Percentiles rank a stretch among this genome's conserved stretches.
Conservation (phyloP, 2,113 vertebrate genomes). For the Aviceda subcristata region DNA sequence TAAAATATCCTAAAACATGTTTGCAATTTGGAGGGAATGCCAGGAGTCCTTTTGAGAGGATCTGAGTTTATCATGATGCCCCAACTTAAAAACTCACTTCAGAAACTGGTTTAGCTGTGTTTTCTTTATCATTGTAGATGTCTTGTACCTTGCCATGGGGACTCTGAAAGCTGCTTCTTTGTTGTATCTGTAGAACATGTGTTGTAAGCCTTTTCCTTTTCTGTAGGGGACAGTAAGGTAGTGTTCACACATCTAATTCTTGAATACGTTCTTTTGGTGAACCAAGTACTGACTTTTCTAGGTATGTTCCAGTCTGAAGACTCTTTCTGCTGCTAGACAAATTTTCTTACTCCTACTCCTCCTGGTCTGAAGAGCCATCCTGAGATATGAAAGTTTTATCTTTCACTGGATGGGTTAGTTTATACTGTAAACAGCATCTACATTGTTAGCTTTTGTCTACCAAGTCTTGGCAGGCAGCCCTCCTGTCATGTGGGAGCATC, state of each 20-base stretch:
- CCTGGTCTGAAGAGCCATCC: neutral
- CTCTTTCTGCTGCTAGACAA: neutral
- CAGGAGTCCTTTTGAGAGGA: neutral
- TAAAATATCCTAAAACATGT: conserved; percentile 35
- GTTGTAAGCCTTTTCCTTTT: neutral
- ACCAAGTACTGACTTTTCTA: neutral
- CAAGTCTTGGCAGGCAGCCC: neutral
- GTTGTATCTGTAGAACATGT: neutral
- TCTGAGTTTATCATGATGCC: neutral
- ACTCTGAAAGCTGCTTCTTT: neutral
- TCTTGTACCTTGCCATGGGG: neutral
- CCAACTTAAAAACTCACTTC: neutral
- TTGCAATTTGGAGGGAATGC: neutral
- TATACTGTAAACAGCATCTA: neutral
- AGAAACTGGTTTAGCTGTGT: neutral
- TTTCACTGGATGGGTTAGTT: neutral
- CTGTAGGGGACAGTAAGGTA: neutral
- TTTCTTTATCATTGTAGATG: neutral
- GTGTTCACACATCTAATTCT: neutral
- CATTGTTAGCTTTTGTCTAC: neutral
- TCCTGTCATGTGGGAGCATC: rapidly evolving
- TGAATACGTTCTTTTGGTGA: neutral
- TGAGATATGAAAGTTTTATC: neutral
- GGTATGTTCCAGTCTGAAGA: neutral
- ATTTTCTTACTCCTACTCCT: neutral